Evolutionary conservation across 2,113 vertebrate species (phyloP).

Genomic region (Cygnus buccinator): DNA sequence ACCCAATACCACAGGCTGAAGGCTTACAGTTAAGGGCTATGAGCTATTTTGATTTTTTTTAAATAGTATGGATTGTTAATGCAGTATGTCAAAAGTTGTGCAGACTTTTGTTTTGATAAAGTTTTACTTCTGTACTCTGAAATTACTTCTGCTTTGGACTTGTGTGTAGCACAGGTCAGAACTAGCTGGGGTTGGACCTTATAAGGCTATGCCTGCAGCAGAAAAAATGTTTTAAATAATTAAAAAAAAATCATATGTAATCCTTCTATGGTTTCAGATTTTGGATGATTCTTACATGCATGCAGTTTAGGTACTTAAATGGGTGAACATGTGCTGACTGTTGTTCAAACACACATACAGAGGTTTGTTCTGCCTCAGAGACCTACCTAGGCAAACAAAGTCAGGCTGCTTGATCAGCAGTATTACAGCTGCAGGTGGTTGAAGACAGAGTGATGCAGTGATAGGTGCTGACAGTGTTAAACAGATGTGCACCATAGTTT

Average conservation of each 20-base stretch:
- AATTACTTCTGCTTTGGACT: not conserved
- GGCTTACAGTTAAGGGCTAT: not conserved
- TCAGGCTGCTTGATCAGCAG: not conserved
- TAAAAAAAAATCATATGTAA: not conserved
- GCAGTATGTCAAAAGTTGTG: not conserved
- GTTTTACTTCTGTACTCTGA: not conserved
- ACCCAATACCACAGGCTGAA: not conserved
- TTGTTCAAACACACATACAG: not conserved
- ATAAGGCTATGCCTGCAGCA: not conserved
- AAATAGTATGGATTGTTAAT: not conserved
- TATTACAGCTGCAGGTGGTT: not conserved
- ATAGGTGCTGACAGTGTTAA: not conserved
- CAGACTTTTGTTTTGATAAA: not conserved
- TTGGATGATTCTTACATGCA: rapidly evolving
- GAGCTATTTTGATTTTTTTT: not conserved
- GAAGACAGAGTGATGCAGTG: not conserved
- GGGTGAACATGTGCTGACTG: not conserved
- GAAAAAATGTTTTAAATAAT: not conserved
- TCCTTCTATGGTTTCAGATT: not conserved
- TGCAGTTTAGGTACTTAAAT: not conserved
- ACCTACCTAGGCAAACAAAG: not conserved
- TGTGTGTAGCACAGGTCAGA: not conserved
- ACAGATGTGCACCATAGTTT: not conserved
- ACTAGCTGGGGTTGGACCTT: not conserved
- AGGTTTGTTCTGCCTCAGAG: not conserved